Base-by-base conservation (phyloP, 2,113 vertebrate genomes). In the Sigmodon hispidus region DNA sequence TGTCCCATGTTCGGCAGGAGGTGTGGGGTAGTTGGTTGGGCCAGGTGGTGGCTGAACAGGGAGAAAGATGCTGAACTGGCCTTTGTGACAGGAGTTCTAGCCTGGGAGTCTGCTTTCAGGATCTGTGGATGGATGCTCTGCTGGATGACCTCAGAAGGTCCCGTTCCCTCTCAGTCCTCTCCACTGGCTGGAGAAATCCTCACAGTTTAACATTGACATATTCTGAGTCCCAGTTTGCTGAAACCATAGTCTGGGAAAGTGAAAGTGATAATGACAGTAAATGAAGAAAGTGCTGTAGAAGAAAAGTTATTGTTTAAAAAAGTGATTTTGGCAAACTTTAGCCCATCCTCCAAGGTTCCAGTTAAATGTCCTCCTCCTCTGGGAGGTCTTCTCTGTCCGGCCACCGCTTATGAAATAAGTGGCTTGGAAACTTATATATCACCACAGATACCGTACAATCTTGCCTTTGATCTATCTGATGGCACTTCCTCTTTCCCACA, bases 1-100 rank as follows among this genome's bases (percentile, higher is more conserved):
- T 89, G 70, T 0, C n/a, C 88, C 91, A 55, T 76, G 67, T 85
- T 76, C 93, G 67, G 79, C 69, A 81, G 72, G 50, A 90, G 77
- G 85, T 81, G 96, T 22, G 5, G 94, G 92, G 83, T 90, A 86
- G 93, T 86, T 94, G 91, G 87, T 96, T 65, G 63, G 85, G 89
- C 77, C 91, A 90, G 87, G 95, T 85, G 40, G 75, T 48, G 40
- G 57, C 4, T 83, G 48, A 80, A 90, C 79, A 80, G 67, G 69
- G 69, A 80, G 79, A 86, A 59, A 89, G 81, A 52, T 34, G n/a
- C 40, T 43, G 59, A 90, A 48, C 17, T 43, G n/a, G 69, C 50
- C 70, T 9, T 75, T 86, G 77, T n/a, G 34, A 65, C 50, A 34
- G 75, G 75, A 91, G 26, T 36, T 55, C 50, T 65, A 73, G 73